Percentiles rank a stretch among this genome's conserved stretches.
These are phyloP conservation scores for Barnardius zonarius DNA, from an alignment of 2,113 vertebrate species.

Conservation along the genomic window DNA sequence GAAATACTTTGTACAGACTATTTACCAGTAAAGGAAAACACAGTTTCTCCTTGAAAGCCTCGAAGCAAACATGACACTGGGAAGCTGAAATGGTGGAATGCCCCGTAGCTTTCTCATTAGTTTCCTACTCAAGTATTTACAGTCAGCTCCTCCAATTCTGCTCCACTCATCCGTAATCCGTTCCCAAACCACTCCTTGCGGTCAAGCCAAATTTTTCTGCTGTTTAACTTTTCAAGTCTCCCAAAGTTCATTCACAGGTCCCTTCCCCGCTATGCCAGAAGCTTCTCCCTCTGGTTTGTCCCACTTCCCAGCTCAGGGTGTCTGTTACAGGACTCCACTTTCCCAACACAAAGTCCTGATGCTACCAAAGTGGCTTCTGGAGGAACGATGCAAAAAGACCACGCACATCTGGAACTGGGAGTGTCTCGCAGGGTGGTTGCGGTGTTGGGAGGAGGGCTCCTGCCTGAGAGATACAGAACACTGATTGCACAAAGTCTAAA, in stretches of 20 bases:
- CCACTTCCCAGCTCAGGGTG: not conserved
- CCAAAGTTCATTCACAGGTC: not conserved
- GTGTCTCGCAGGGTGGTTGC: not conserved
- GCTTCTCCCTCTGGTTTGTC: not conserved
- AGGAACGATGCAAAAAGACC: not conserved
- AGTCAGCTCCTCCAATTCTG: not conserved
- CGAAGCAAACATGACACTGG: rapidly evolving
- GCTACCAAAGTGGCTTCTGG: not conserved
- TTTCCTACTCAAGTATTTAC: not conserved
- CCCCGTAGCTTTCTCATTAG: not conserved
- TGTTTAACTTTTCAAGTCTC: not conserved
- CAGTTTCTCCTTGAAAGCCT: not conserved
- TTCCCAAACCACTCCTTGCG: not conserved
- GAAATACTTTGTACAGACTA: not conserved
- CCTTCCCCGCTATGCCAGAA: not conserved
- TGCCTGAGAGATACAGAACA: not conserved
- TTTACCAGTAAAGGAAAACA: not conserved
- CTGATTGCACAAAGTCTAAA: not conserved
- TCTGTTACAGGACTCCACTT: too few species aligned
- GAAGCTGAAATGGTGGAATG: not conserved
- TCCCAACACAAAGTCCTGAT: not conserved
- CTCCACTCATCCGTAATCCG: not conserved
- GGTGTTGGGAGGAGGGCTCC: not conserved
- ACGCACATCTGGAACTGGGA: not conserved
- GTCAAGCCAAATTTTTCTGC: not conserved